Conservation (phyloP, 2,113 vertebrate genomes). For the Ciconia stormi region DNA sequence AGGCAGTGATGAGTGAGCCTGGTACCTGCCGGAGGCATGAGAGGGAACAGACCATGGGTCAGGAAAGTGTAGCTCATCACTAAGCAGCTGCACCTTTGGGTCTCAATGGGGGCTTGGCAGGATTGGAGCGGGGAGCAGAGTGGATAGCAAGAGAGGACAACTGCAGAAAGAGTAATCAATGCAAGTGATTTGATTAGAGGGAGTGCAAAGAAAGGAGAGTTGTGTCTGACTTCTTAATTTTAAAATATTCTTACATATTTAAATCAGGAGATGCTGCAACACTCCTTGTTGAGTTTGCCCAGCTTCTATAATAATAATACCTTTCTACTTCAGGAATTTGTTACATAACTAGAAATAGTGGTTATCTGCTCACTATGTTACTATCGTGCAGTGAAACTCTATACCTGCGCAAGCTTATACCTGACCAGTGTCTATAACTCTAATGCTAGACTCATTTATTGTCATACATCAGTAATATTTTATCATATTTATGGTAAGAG, state of each 20-base stretch:
- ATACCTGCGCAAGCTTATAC: background rate
- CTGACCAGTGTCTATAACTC: background rate
- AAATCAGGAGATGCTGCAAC: background rate
- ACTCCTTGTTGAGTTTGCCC: background rate
- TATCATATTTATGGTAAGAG: background rate
- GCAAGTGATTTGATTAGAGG: background rate
- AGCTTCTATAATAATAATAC: background rate
- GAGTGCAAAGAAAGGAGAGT: background rate
- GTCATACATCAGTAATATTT: background rate
- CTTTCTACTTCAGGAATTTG: background rate
- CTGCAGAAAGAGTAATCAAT: background rate
- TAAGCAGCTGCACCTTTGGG: background rate
- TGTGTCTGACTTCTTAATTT: background rate
- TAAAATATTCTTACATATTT: background rate
- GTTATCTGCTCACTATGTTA: background rate
- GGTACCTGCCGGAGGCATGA: accelerated
- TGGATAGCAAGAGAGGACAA: background rate
- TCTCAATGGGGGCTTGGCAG: background rate
- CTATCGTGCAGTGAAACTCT: background rate
- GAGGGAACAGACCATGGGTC: background rate
- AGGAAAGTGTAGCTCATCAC: accelerated
- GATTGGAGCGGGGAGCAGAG: background rate
- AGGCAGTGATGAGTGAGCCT: accelerated
- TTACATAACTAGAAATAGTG: background rate
- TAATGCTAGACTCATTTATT: background rate